Evolutionary conservation across 1,140 invertebrate genomes (phyloP), one percentile per base, ranked within the genome.

Genomic region (Platyscapa corneri): DNA sequence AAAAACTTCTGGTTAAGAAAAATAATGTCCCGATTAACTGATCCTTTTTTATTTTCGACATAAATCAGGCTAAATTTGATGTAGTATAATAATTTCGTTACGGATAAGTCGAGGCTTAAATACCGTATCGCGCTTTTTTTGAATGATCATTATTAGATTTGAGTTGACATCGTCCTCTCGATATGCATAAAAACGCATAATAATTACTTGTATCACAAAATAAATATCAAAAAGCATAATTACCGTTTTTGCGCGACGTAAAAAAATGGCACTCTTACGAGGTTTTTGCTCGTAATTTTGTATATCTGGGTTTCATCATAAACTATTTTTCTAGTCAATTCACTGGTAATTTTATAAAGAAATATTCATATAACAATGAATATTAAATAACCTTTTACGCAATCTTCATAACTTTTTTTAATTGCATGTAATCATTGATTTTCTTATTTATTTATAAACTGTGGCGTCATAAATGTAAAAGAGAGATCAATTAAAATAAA

Each of bases 181-280:
- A 70, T 37, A 27, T 60, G 10, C 5, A 3, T 1, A 67, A 67
- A 32, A 32, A 10, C 3, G 20, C 16, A 39, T 70, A 60, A 60
- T 5, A 60, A 12, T 37, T 70, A 34, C 23, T 64, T 49, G 23
- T 27, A 30, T 76, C 30, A 76, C 18, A 42, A 37, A 83, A 83
- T 83, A 76, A 83, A 65, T 65, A 83, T 76, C 75, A 6, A 76
- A 64, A 27, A 49, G n/a, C 10, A 65, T 83, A 83, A 83, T 83
- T 64, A 83, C 0, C 7, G 49, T 39, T 39, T 74, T 72, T 82
- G 0, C 37, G 30, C n/a, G 39, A 49, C 32, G 64, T 75, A 74
- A 82, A 82, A 60, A 82, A 82, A 81, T 18, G 20, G 56, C 46
- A 8, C 12, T 82, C 67, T 74, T 64, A 30, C 32, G 32, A 74